Evolutionary conservation across 2,888 invertebrate species (phyloP).

Genomic region (Diogma glabrata): DNA sequence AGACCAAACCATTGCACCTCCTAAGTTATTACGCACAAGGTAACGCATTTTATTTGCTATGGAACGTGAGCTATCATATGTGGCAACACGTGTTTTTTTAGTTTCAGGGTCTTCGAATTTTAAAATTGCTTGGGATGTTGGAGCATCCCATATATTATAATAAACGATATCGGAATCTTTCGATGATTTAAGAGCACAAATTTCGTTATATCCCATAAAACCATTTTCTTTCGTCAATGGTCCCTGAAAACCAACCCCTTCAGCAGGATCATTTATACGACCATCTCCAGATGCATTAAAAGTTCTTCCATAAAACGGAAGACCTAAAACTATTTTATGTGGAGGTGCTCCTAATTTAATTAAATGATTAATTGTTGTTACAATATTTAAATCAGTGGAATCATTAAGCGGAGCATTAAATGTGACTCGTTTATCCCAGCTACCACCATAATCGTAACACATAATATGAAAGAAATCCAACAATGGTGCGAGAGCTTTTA

Average conservation of each 20-base stretch:
- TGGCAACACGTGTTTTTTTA: conserved; percentile 50
- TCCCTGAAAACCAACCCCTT: conserved; percentile 58
- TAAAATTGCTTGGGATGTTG: conserved; percentile 36
- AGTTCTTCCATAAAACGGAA: conserved; percentile 75
- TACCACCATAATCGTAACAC: conserved; percentile 84
- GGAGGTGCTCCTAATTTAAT: conserved; percentile 59
- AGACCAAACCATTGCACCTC: conserved; percentile 81
- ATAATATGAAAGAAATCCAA: conserved; percentile 69
- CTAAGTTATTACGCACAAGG: conserved; percentile 52
- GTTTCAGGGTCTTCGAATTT: conserved; percentile 48
- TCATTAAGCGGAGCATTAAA: conserved; percentile 66
- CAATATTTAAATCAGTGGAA: conserved; percentile 49
- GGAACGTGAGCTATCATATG: conserved; percentile 65
- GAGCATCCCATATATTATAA: conserved; percentile 45
- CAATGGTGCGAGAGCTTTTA: conserved; percentile 53
- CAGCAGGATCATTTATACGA: conserved; percentile 35
- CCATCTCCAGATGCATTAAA: conserved; percentile 41
- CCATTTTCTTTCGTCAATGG: conserved; percentile 68
- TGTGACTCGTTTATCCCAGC: conserved; percentile 64
- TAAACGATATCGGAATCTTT: too few species aligned
- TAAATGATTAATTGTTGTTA: conserved; percentile 63
- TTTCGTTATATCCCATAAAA: conserved; percentile 82
- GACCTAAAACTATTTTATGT: conserved; percentile 66
- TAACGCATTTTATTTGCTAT: conserved; percentile 61
- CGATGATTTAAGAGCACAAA: conserved; percentile 48